Percentiles rank a stretch among this genome's conserved stretches.
phyloP scores from a whole-genome alignment of 2,797 vertebrate genomes.

The Brotula barbata region DNA sequence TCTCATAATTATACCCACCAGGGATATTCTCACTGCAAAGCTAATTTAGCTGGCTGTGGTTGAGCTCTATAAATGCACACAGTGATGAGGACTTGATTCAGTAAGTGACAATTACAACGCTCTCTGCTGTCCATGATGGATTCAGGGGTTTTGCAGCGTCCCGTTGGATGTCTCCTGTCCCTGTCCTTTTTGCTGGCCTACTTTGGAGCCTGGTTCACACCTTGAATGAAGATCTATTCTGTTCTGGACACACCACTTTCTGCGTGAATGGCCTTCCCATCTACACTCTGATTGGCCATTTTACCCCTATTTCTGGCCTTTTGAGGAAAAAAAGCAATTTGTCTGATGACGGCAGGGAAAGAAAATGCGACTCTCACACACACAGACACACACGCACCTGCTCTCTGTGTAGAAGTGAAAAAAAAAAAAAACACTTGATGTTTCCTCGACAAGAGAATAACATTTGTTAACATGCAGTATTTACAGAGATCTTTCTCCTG shows the following conservation, averaged over 20 bases:
- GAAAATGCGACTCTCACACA: constrained; percentile 9
- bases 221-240: constrained; percentile 61
- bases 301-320: constrained; percentile 16
- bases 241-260: constrained; percentile 28
- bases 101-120: constrained; percentile 66
- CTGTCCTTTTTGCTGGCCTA: constrained; percentile 70
- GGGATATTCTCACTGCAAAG: constrained; percentile 60
- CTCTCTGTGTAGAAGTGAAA: too few relatives aligned
- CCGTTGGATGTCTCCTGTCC: constrained; percentile 62
- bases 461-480: neutral
- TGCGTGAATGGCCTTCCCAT: constrained; percentile 30
- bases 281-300: constrained; percentile 21
- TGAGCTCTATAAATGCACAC: constrained; percentile 57
- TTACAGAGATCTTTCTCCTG: neutral
- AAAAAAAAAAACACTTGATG: neutral
- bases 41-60: constrained; percentile 59
- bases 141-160: constrained; percentile 55
- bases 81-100: constrained; percentile 60
- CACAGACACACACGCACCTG: too few relatives aligned
- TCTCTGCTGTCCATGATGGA: constrained; percentile 65
- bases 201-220: constrained; percentile 56
- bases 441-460: neutral
- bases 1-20: constrained; percentile 70
- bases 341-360: constrained; percentile 13
- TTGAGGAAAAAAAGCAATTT: neutral